Evolutionary conservation across 2,113 vertebrate species (phyloP).

Genomic region (Athene cunicularia): DNA sequence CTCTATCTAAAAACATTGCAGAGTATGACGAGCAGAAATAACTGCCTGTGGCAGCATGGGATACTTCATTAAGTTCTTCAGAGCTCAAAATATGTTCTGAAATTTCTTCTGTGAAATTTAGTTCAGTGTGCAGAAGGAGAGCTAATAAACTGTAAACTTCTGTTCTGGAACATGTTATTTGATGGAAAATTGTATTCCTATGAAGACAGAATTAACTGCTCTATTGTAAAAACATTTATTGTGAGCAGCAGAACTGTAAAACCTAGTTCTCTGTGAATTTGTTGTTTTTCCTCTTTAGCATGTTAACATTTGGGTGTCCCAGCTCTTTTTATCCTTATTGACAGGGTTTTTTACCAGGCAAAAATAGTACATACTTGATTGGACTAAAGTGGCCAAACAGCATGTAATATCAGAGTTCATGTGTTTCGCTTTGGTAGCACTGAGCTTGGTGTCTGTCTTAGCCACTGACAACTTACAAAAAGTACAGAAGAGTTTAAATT

Average conservation of each 20-base stretch:
- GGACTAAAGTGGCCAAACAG: neutral
- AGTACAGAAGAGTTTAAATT: neutral
- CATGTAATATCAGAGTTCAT: neutral
- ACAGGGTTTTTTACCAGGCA: neutral
- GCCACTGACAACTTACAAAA: neutral
- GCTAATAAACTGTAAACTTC: neutral
- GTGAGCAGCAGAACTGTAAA: neutral
- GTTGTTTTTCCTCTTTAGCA: neutral
- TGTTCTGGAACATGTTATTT: neutral
- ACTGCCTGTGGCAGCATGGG: neutral
- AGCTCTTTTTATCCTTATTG: neutral
- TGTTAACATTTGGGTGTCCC: neutral
- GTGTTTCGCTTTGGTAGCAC: neutral
- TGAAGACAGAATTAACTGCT: neutral
- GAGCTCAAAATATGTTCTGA: neutral
- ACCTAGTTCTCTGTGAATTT: neutral
- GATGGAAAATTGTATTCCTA: neutral
- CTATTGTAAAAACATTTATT: neutral
- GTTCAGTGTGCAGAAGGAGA: neutral
- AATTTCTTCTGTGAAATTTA: neutral
- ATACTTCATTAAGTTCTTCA: neutral
- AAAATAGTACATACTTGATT: neutral
- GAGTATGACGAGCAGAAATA: neutral
- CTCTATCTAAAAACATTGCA: neutral
- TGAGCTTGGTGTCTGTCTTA: neutral